Evolutionary conservation across 92 coral and sea anemone species (phyloP).

Genomic region (Parazoanthus darwini): DNA sequence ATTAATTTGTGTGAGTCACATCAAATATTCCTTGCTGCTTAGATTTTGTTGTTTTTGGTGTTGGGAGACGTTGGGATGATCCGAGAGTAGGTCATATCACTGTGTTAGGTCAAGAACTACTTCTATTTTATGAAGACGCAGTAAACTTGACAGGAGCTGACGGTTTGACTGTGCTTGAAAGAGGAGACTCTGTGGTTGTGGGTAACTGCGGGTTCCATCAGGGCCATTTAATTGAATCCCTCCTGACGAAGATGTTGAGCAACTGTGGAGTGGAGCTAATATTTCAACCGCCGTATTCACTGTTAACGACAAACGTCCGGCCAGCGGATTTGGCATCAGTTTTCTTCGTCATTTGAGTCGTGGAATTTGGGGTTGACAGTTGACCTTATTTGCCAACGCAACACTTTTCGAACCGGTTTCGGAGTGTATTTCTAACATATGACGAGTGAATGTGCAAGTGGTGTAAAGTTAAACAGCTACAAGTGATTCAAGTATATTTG

Average conservation of each 20-base stretch:
- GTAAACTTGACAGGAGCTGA: constrained; percentile 45
- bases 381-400: too few relatives aligned
- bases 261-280: constrained; percentile 48
- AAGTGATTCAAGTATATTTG: too few relatives aligned
- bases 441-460: too few relatives aligned
- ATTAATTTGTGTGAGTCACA: too few relatives aligned
- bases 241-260: constrained; percentile 48
- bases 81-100: too few relatives aligned
- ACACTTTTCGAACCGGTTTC: too few relatives aligned
- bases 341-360: too few relatives aligned
- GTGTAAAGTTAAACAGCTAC: too few relatives aligned
- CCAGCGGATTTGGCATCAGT: too few relatives aligned
- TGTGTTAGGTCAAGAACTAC: constrained; percentile 38
- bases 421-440: too few relatives aligned
- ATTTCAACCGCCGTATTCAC: constrained; percentile 75
- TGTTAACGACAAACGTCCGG: neutral
- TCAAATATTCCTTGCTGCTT: constrained; percentile 6
- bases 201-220: constrained; percentile 80
- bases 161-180: constrained; percentile 53
- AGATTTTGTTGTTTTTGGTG: constrained; percentile 25
- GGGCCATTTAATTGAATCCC: constrained; percentile 54
- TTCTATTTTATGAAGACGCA: constrained; percentile 56
- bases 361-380: too few relatives aligned
- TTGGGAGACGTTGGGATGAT: too few relatives aligned
- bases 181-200: constrained; percentile 62